These are phyloP conservation scores for Coilia nasus DNA, from an alignment of 2,797 vertebrate species.

Conservation along the genomic window DNA sequence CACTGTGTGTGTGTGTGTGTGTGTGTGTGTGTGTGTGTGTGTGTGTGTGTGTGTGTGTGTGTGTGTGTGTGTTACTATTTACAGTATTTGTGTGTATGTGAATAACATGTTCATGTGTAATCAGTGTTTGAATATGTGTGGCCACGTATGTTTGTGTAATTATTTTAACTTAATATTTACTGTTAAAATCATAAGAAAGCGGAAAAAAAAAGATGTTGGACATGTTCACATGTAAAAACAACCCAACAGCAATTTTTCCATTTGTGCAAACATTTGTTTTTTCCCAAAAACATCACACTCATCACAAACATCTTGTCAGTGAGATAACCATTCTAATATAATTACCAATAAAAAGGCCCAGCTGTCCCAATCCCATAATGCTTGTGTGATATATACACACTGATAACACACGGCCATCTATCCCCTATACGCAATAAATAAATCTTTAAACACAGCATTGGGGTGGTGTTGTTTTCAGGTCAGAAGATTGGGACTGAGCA, in stretches of 20 bases:
- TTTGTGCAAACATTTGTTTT: too few relatives aligned
- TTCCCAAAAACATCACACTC: too few relatives aligned
- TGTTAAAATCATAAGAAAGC: too few relatives aligned
- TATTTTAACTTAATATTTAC: too few relatives aligned
- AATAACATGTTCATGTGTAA: neutral
- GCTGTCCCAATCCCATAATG: too few relatives aligned
- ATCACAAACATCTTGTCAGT: too few relatives aligned
- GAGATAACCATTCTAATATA: too few relatives aligned
- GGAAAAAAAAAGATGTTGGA: too few relatives aligned
- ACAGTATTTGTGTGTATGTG: neutral
- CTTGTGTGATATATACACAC: neutral
- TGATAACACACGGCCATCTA: neutral
- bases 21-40: conserved; percentile 5
- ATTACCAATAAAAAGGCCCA: too few relatives aligned
- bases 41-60: conserved; percentile 17
- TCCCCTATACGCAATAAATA: neutral
- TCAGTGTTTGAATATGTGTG: neutral
- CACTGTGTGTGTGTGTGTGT: conserved; percentile 26
- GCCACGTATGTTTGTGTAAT: neutral
- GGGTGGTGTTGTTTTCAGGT: conserved; percentile 15
- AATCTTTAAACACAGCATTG: neutral
- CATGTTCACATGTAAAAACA: too few relatives aligned
- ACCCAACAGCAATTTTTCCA: too few relatives aligned
- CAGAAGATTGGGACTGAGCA: conserved; percentile 7
- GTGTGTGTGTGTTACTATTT: neutral